Conservation (phyloP, 2,113 vertebrate genomes). For the Petromus typicus region DNA sequence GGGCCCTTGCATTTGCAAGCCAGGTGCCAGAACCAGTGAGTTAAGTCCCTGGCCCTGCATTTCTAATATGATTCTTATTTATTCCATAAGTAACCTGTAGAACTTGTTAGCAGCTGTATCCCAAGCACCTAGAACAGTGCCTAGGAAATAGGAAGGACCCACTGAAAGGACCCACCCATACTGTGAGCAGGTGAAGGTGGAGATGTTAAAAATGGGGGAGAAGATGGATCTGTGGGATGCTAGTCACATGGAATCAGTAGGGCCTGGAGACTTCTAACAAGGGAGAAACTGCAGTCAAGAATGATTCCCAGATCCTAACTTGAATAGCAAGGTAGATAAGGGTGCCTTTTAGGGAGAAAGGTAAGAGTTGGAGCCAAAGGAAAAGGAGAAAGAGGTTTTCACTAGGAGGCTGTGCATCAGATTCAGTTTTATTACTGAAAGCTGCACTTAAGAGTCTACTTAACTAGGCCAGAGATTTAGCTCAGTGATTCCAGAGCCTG, state of each 20-base stretch:
- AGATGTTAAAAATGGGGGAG: background rate
- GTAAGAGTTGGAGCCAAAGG: background rate
- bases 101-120: background rate
- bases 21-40: no score
- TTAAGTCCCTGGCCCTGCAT: no score
- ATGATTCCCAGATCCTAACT: background rate
- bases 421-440: background rate
- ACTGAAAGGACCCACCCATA: background rate
- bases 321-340: background rate
- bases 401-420: background rate
- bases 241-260: background rate
- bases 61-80: background rate
- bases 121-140: background rate
- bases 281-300: background rate
- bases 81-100: background rate
- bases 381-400: background rate
- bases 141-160: background rate
- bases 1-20: no score
- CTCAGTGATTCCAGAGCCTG: no score
- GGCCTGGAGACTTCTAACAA: background rate
- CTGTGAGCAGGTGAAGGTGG: background rate
- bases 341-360: background rate
- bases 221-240: background rate
- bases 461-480: no score
- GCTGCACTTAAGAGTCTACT: background rate